Evolutionary conservation across 2,797 vertebrate species (phyloP), one percentile per base, ranked within the genome.

Genomic region (Falco rusticolus): DNA sequence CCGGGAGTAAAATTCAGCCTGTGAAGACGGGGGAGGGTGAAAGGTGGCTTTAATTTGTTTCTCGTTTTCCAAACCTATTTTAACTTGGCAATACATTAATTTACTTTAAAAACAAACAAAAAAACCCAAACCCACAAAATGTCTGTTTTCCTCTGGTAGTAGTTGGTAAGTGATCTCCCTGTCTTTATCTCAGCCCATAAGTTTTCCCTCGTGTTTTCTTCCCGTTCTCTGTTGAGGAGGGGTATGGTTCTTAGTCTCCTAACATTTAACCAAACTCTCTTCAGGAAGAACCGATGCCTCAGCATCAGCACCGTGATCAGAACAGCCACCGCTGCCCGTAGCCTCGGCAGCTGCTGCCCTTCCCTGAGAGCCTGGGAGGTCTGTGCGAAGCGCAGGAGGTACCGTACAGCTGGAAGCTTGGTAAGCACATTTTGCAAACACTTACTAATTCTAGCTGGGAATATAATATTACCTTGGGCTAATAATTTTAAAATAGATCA

Each of bases 391-490:
- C 8, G 33, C 54, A 59, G 64, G 74, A 87, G 81, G 69, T 59
- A 71, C 37, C 0, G 2, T 54, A 26, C 34, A 89, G 70, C 84
- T 96, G 93, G 93, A 51, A 87, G 79, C 37, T 51, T 28, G 74
- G 41, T 20, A 75, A 87, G 92, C 78, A 47, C 15, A 57, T 20
- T 13, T 83, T 57, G 33, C 69, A 57, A 59, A 70, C 33, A 5
- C 64, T 77, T 85, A 77, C 22, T 16, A 16, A 28, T 50, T 93
- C 22, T 56, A 57, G 22, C 56, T 51, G 16, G 61, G 75, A 91
- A 64, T 85, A 51, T 61, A 74, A 41, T 18, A 21, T 94, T 94
- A 92, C 96, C 95, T 94, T 83, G 75, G 93, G 94, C 91, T 68
- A 85, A 95, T 87, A 2, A 6, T 74, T 95, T 79, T 6, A 25